Conservation (phyloP, 2,797 vertebrate species). For the Buceros bicornis region DNA sequence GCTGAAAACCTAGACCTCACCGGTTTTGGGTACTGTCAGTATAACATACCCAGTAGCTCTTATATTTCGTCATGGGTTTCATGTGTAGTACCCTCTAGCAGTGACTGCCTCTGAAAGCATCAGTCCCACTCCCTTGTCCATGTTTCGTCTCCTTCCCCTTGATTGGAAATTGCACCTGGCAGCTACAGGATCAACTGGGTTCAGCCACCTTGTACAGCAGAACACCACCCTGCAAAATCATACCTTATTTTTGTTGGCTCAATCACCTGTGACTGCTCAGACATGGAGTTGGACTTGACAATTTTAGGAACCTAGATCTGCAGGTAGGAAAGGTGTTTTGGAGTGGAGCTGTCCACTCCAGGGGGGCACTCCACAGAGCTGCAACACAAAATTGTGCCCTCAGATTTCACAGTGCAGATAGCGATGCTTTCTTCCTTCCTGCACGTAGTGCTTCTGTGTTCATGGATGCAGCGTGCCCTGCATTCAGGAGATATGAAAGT, state of each 20-base stretch:
- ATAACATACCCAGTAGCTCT: background rate
- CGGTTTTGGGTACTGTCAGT: background rate
- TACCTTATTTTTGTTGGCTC: background rate
- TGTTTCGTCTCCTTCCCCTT: background rate
- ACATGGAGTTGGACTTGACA: background rate
- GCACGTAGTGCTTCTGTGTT: background rate
- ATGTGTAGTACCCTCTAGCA: background rate
- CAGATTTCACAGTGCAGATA: background rate
- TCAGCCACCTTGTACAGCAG: background rate
- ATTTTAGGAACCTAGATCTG: background rate
- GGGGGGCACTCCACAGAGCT: background rate
- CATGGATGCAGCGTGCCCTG: background rate
- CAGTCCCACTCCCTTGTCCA: rapidly evolving
- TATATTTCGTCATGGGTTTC: background rate
- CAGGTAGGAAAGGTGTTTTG: background rate
- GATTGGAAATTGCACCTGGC: background rate
- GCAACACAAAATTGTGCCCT: background rate
- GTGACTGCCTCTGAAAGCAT: background rate
- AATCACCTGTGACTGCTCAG: background rate
- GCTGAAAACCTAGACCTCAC: background rate
- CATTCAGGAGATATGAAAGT: background rate
- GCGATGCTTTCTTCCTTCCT: background rate
- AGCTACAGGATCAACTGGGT: background rate
- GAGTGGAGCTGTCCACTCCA: background rate
- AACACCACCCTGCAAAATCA: background rate